Evolutionary conservation across 2,113 vertebrate genomes (phyloP).

Genomic region (Corapipo altera): DNA sequence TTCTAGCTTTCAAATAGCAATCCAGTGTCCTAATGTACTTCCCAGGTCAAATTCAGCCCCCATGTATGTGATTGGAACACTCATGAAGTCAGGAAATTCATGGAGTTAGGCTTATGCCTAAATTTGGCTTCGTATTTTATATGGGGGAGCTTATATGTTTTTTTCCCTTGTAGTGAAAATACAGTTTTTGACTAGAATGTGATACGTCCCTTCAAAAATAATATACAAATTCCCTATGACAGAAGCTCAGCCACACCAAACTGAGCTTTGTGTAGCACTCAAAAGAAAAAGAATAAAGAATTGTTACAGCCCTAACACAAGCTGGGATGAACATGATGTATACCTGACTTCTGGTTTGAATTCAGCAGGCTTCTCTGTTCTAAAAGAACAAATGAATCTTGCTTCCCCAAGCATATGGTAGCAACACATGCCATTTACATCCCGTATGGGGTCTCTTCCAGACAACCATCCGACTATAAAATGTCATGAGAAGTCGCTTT

Average conservation of each 20-base stretch:
- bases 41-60: not conserved
- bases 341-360: slow-evolving; percentile 30
- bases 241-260: not conserved
- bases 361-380: slow-evolving; percentile 39
- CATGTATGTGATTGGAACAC: not conserved
- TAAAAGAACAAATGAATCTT: slow-evolving; percentile 40
- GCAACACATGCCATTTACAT: slow-evolving; percentile 43
- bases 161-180: not conserved
- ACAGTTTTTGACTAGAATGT: not conserved
- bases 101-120: not conserved
- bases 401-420: slow-evolving; percentile 48
- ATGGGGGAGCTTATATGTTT: not conserved
- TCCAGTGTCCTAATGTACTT: not conserved
- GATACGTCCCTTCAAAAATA: not conserved
- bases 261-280: not conserved
- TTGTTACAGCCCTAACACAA: not conserved
- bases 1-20: not conserved
- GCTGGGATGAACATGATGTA: not conserved
- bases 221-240: not conserved
- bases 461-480: not conserved
- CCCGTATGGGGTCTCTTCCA: slow-evolving; percentile 44
- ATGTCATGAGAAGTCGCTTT: slow-evolving; percentile 3
- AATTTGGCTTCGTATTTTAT: not conserved
- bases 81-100: not conserved
- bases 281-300: not conserved